Base-by-base conservation (phyloP, 2,888 invertebrate species). In the Pseudeuparius sepicola region DNA sequence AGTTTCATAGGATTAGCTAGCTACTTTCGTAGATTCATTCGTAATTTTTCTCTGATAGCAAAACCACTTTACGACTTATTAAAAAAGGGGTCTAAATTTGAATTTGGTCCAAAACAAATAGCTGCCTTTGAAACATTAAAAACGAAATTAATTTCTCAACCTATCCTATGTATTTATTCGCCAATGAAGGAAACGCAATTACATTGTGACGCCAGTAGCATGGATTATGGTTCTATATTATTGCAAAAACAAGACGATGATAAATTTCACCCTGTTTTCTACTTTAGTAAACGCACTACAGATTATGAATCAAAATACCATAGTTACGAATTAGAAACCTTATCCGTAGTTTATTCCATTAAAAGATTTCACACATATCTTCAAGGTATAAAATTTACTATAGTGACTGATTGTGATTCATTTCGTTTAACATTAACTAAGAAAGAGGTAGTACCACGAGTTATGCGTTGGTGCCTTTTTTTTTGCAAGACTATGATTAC, bases 191-290 rank as follows among this genome's bases (percentile, higher is more conserved):
- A 49, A 18, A 57, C 56, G 2, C 49, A 59, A 36, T 33, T 59
- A 20, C 56, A 58, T 33, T 54, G 53, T 12, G 56, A 59, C 39
- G 57, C 54, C 1, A 52, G 51, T 31, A 33, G 47, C 1, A 9
- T 37, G 4, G 56, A 56, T 1, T 56, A 45, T 34, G 57, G 53
- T 1, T 46, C 48, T 2, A 46, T 56, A 4, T 34, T 58, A 10
- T 11, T 59, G 18, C 58, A 59, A 38, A 44, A 40, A 23, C 53
- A 56, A 28, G 5, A 30, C 0, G 50, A 54, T 40, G 33, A 32
- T 4, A 41, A 45, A 15, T 46, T 54, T 15, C 50, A 56, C 17
- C 55, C 55, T 0, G 35, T 56, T 1, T 53, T 53, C 33, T 54
- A 52, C 41, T 57, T 52, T 42, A 54, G 52, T 3, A 52, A 53